phyloP scores from a whole-genome alignment of 2,888 invertebrate genomes.

The Chirona hameri region DNA sequence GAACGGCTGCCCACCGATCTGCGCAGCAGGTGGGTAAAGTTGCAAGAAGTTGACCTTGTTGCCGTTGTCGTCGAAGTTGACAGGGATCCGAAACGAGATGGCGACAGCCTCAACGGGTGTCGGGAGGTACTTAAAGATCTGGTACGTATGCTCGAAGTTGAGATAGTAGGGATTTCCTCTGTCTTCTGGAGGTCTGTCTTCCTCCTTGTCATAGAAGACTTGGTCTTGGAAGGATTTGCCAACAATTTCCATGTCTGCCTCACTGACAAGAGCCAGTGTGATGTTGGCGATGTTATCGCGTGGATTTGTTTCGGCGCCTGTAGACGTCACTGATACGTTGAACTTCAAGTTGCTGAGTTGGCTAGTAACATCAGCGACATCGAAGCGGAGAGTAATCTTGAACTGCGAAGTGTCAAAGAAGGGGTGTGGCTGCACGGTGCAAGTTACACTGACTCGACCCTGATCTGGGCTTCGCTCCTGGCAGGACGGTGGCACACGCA shows the following conservation, averaged over 20 bases:
- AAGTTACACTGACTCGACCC: background rate
- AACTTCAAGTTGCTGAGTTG: background rate
- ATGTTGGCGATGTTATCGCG: background rate
- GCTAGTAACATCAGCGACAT: background rate
- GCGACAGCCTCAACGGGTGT: slow-evolving; percentile 5
- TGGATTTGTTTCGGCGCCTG: background rate
- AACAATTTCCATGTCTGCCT: slow-evolving; percentile 23
- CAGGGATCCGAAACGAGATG: background rate
- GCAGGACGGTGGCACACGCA: slow-evolving; percentile 33
- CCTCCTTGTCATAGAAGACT: background rate
- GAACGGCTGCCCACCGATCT: background rate
- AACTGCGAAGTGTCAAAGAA: background rate
- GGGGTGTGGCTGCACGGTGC: background rate
- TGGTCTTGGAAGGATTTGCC: background rate
- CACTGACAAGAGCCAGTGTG: background rate
- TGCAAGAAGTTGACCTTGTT: background rate
- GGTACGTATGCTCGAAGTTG: background rate
- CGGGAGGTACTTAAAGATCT: slow-evolving; percentile 3
- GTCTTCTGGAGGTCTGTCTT: background rate
- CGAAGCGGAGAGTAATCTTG: background rate
- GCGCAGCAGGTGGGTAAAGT: background rate
- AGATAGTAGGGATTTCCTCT: background rate
- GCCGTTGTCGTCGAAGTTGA: background rate
- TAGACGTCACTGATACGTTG: slow-evolving; percentile 1
- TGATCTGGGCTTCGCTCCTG: background rate